phyloP scores from a whole-genome alignment of 2,797 vertebrate species.

The Macropus fuliginosus region DNA sequence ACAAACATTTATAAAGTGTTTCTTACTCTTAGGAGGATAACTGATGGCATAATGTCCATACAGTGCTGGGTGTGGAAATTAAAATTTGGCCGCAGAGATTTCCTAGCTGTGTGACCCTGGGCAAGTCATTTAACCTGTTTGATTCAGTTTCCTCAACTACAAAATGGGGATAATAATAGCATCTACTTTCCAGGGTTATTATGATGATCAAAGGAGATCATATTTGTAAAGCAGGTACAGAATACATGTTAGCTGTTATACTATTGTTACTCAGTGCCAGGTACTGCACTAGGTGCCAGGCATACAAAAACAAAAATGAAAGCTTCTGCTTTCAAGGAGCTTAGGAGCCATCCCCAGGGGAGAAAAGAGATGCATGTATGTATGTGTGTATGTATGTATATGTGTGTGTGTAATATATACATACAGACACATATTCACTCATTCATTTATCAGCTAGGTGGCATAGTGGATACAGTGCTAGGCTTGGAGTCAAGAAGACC shows the following conservation, averaged over 20 bases:
- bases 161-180: neutral
- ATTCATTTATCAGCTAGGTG: neutral
- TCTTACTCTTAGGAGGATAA: neutral
- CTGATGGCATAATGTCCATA: neutral
- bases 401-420: neutral
- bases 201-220: neutral
- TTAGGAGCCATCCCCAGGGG: neutral
- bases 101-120: neutral
- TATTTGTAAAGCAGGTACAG: neutral
- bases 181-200: neutral
- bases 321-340: neutral
- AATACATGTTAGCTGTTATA: neutral
- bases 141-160: neutral
- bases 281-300: rapidly evolving
- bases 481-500: neutral
- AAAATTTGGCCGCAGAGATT: neutral
- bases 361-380: neutral
- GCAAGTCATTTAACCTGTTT: neutral
- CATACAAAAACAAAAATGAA: neutral
- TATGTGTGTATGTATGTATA: neutral
- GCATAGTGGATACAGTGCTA: neutral
- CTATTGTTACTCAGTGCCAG: neutral
- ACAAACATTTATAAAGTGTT: neutral
- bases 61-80: neutral
- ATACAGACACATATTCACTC: neutral